Percentiles rank a stretch among this genome's conserved stretches.
These are phyloP conservation scores for Lepidochitona cinerea DNA, from an alignment of 2,888 invertebrate species.

Conservation along the genomic window DNA sequence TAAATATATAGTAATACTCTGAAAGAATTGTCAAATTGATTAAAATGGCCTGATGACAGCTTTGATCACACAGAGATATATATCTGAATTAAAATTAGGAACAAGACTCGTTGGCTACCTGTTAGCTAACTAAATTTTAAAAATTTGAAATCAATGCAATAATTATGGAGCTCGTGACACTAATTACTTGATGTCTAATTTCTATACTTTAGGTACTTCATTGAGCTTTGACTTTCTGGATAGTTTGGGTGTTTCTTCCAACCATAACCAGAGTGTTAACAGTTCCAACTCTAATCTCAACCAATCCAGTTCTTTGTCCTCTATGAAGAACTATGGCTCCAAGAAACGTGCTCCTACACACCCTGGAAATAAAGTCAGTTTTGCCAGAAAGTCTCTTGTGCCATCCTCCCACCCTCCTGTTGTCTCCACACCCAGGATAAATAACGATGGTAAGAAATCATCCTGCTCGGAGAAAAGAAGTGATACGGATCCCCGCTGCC, in stretches of 20 bases:
- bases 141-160: too few species aligned
- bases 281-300: conserved; percentile 48
- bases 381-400: not conserved
- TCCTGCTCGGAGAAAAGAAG: not conserved
- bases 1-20: too few species aligned
- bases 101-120: too few species aligned
- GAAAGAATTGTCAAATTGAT: too few species aligned
- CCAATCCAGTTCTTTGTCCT: conserved; percentile 53
- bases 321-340: conserved; percentile 17
- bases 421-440: not conserved
- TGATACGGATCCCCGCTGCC: conserved; percentile 40
- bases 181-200: too few species aligned
- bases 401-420: not conserved
- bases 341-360: not conserved
- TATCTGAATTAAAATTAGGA: too few species aligned
- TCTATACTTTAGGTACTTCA: conserved; percentile 35
- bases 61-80: too few species aligned
- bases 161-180: too few species aligned
- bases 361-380: not conserved
- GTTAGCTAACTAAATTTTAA: too few species aligned
- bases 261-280: conserved; percentile 44
- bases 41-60: too few species aligned
- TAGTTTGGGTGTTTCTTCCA: conserved; percentile 40
- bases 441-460: not conserved
- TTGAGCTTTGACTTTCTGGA: conserved; percentile 62